phyloP scores from a whole-genome alignment of 2,797 vertebrate species.

The Poliocrania exsul region DNA sequence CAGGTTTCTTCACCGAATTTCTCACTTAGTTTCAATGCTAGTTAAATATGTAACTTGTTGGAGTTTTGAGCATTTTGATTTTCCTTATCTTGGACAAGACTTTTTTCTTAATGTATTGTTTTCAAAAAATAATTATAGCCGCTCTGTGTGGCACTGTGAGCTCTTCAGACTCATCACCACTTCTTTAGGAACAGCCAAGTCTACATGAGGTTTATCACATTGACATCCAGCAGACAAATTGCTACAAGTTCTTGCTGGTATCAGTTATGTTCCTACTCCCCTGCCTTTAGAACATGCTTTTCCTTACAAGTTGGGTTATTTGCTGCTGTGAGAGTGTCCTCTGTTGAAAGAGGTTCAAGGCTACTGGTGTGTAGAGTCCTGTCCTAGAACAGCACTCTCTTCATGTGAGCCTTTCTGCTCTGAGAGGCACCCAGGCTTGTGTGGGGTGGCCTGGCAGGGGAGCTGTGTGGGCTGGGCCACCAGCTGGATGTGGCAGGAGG shows the following conservation, averaged over 20 bases:
- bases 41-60: neutral
- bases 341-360: neutral
- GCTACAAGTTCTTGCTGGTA: neutral
- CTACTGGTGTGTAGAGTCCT: neutral
- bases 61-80: neutral
- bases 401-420: neutral
- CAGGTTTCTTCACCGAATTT: neutral
- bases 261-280: neutral
- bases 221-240: neutral
- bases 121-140: neutral
- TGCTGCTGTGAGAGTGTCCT: neutral
- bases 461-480: neutral
- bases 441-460: neutral
- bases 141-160: neutral
- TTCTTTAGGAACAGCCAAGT: neutral
- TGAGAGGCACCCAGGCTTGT: neutral
- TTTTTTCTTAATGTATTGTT: neutral
- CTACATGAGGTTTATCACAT: neutral
- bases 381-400: neutral
- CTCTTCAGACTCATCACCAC: neutral
- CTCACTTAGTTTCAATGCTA: neutral
- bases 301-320: neutral
- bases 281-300: neutral
- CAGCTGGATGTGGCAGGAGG: neutral
- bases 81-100: neutral